Base-by-base conservation (phyloP, 2,888 invertebrate species). In the Aleiodes testaceus region DNA sequence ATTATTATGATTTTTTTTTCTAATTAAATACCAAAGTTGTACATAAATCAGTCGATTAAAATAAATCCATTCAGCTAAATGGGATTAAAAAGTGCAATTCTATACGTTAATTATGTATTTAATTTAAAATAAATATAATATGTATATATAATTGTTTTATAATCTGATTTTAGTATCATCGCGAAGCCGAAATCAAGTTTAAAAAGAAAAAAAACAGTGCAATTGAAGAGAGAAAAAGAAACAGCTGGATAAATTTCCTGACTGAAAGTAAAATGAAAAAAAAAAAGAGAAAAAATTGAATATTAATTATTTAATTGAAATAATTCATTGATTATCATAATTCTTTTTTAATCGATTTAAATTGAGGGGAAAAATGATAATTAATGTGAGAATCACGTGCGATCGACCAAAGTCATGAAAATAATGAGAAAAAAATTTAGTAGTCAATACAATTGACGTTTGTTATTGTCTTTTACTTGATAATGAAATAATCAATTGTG, bases 381-480 rank as follows among this genome's bases (percentile, higher is more conserved):
- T 36, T 16, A 36, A 59, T 11, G 11, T 59, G 59, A 36, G 59
- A 59, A 36, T 59, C 16, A 36, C 30, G 16, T 42, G 42, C 36
- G 9, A 59, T 59, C 42, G 59, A 59, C 59, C 36, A 59, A 59
- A 59, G 30, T 30, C 36, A 9, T 11, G 18, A 42, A 18, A 16
- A 4, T 5, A 42, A 16, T 16, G n/a, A 53, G 18, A 59, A 42
- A 16, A 59, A n/a, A 36, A 42, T 36, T 30, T 30, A 55, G 26
- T 12, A 53, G 55, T 55, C 55, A 55, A 30, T 36, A 11, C 2
- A 12, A 55, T 55, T 55, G 55, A 55, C 59, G 59, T 42, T 59
- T 59, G 59, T 59, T 42, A 59, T n/a, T 42, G 42, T 59, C 44
- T 55, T 67, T 47, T 67, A 67, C 22, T 66, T 42, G 36, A 36